Base-by-base conservation (phyloP, 2,113 vertebrate species). In the Ceratotherium simum region DNA sequence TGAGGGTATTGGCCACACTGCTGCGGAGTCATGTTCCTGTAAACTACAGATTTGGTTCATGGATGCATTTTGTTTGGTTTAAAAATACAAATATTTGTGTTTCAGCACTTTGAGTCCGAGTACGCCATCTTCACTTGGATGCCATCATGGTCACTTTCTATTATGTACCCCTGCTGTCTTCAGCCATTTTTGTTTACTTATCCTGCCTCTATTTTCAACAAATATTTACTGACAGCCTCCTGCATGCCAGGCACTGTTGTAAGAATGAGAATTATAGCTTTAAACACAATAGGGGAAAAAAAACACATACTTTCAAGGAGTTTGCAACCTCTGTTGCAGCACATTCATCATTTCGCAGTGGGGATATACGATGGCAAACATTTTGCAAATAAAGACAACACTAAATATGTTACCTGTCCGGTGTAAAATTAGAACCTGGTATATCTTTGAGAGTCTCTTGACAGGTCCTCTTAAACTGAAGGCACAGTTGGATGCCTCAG, bases 1-100 rank as follows among this genome's bases (percentile, higher is more conserved):
- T 0, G 8, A 73, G 6, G 27, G 6, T 29, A 12, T 0, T 0
- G 6, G 21, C 23, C 67, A 54, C 6, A 4, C 0, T 18, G 31
- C 33, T 75, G 0, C 2, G 11, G 8, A 17, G 21, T 42, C 36
- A 51, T 29, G 13, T 62, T 42, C 73, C 51, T 69, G 3, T 65
- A 36, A 92, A 27, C 5, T 11, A 7, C 1, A 62, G 39, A 33
- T 80, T 62, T 81, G 65, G 12, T 17, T 14, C n/a, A 14, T 0
- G 21, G 20, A 21, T 9, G n/a, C 31, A 23, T 81, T 42, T 78
- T 58, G 23, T 72, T 81, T 75, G 36, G 23, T 81, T 85, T 42
- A 83, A 31, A 96, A 78, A 84, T 73, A 62, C 64, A 88, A 82
- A 39, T 42, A 73, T 60, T 54, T 25, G 5, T 64, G 21, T 33